Base-by-base conservation (phyloP, 2,797 vertebrate species). In the Phalloptychus januarius region DNA sequence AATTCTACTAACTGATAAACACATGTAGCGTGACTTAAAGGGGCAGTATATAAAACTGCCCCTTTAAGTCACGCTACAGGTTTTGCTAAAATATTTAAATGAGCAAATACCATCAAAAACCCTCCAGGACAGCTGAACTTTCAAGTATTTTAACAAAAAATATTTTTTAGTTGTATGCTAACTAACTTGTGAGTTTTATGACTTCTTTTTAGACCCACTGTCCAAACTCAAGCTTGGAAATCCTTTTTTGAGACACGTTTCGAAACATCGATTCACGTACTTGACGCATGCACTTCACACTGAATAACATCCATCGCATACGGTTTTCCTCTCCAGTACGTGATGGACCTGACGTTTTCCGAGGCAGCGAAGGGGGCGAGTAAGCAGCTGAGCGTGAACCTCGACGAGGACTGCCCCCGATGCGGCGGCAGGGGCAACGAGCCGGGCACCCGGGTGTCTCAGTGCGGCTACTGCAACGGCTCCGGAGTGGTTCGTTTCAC, bases 311-410 rank as follows among this genome's bases (percentile, higher is more conserved):
- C 23, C 23, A 10, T 52, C 1, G 1, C 2, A 1, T 25, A 25
- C 70, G 50, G 11, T 23, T 31, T 84, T 67, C 82, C 71, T 77
- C 15, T 8, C 8, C 91, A 99, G 98, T 99, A 96, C 74, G 92
- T 98, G 88, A 98, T 99, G 97, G 98, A 99, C 61, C 92, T 99
- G 67, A 98, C 97, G 0, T 99, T 99, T 89, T 89, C 78, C 5
- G 98, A 99, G 82, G 98, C 98, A 5, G 98, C 97, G 0, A 98
- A 98, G 84, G 98, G 98, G 0, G 96, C 95, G 2, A 97, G 96
- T 82, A 99, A 98, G 89, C 96, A 97, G 88, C 95, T 99, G 12
- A 93, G 89, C 0, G 91, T 98, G 76, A 97, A 95, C 90, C 90
- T 98, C 0, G 97, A 96, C 0, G 97, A 96, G n/a, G 77, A 84